These are phyloP conservation scores for Anguilla obscura DNA, from an alignment of 2,797 vertebrate species.

Conservation along the genomic window DNA sequence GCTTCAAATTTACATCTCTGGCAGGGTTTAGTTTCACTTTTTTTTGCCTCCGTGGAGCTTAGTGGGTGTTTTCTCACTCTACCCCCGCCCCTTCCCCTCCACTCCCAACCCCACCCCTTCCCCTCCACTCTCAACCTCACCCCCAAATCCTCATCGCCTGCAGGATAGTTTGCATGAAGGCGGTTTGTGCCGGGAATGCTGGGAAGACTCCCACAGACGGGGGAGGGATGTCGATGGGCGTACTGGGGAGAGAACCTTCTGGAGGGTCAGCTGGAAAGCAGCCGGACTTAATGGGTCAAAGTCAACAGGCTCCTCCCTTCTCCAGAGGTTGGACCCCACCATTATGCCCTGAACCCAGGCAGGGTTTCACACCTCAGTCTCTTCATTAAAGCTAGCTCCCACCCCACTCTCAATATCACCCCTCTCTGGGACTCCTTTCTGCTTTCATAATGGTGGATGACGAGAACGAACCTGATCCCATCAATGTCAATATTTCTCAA, in stretches of 20 bases:
- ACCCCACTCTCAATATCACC: background rate
- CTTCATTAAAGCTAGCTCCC: background rate
- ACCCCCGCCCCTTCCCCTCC: background rate
- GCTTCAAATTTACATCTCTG: slow-evolving; percentile 32
- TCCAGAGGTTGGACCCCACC: slow-evolving; percentile 12
- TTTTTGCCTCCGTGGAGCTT: background rate
- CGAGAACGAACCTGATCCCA: background rate
- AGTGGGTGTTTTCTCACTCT: slow-evolving; percentile 14
- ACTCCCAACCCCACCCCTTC: no score
- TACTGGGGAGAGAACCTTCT: background rate
- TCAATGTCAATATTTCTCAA: slow-evolving; percentile 15
- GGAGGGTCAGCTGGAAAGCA: slow-evolving; percentile 21
- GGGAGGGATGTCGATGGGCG: background rate
- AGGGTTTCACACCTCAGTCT: background rate
- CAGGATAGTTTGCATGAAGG: background rate
- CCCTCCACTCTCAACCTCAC: background rate
- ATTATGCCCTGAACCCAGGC: slow-evolving; percentile 12
- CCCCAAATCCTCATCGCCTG: background rate
- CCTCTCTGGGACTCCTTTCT: background rate
- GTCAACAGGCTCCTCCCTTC: slow-evolving; percentile 21
- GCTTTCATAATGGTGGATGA: background rate
- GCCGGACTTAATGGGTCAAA: slow-evolving; percentile 24
- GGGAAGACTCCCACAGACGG: slow-evolving; percentile 1
- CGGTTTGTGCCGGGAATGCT: background rate
- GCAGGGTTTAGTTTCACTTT: background rate